Evolutionary conservation across 2,113 vertebrate genomes (phyloP), one percentile per base, ranked within the genome.

Genomic region (Mesembrinibis cayennensis): DNA sequence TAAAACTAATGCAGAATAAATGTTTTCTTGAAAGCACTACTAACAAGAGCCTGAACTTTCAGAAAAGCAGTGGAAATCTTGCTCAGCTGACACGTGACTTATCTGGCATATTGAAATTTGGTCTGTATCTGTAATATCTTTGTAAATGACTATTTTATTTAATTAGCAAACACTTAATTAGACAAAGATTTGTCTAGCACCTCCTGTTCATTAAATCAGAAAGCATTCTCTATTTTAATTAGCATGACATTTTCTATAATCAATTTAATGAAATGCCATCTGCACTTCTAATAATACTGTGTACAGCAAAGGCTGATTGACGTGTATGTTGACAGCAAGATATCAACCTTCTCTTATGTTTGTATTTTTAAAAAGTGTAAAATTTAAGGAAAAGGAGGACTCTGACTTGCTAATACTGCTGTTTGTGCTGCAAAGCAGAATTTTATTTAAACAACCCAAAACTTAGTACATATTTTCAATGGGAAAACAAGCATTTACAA

Each of bases 91-190:
- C 58, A 55, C 0, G 0, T 86, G 87, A 85, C 56, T 84, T 84
- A n/a, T 19, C 29, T 82, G 49, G 16, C 70, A 63, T 91, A 70
- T n/a, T 93, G 92, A 87, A 87, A 95, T 95, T 87, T 80, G 27
- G 40, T 94, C 82, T 77, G 20, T 93, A 87, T 94, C 77, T 85
- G 21, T 88, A 95, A 93, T 94, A 91, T 80, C 83, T 95, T 92
- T 95, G 45, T 88, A 95, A 97, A 86, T 88, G 4, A 82, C 49
- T 93, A 16, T 87, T 94, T 93, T 95, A 89, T 95, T 93, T 95
- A 93, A 94, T 97, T 96, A 97, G 32, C 40, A 87, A 92, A 85
- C 90, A 87, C 81, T 95, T 95, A 92, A 96, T 95, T 97, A 97
- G 83, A 78, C 74, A 93, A 93, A 96, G 80, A 82, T 91, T 95